Base-by-base conservation (phyloP, 1,140 invertebrate species). In the Papilio glaucus region DNA sequence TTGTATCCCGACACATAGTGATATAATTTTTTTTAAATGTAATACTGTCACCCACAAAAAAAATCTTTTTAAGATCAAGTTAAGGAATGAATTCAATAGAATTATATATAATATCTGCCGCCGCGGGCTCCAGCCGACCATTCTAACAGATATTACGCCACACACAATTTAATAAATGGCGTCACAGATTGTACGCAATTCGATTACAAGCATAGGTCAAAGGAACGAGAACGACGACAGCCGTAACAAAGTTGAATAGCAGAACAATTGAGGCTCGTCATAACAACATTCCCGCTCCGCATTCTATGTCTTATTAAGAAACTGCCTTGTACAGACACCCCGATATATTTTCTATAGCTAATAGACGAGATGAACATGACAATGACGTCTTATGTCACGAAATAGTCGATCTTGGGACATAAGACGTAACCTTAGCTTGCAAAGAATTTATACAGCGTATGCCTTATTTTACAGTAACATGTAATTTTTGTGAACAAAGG, bases 141-240 rank as follows among this genome's bases (percentile, higher is more conserved):
- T 45, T 41, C 68, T 57, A 63, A 60, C 65, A 68, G 63, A 60
- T 63, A 68, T 71, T 76, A 72, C 71, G 60, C 39, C 73, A 26
- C 21, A 71, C 61, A 71, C 72, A 77, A 77, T 77, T 72, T 77
- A 74, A 77, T 74, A 77, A 77, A 77, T 71, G 63, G 67, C 72
- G 73, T 68, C 57, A 62, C 57, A 79, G 72, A 74, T 73, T 70
- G 74, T 61, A 39, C 72, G 62, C 65, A 53, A 75, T 77, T 79
- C 45, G 73, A 74, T 75, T 75, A 75, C 70, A 49, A 68, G 24
- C 63, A 73, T 37, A 24, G 42, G 68, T 42, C 70, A 26, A 68
- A 42, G 39, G 63, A 68, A 42, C 63, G 24, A 69, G 67, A 49
- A 49, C 21, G 24, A 29, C 49, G 45, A 45, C 42, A 15, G 45